Evolutionary conservation across 1,140 invertebrate genomes (phyloP).

Genomic region (Drosophila kepulauana): DNA sequence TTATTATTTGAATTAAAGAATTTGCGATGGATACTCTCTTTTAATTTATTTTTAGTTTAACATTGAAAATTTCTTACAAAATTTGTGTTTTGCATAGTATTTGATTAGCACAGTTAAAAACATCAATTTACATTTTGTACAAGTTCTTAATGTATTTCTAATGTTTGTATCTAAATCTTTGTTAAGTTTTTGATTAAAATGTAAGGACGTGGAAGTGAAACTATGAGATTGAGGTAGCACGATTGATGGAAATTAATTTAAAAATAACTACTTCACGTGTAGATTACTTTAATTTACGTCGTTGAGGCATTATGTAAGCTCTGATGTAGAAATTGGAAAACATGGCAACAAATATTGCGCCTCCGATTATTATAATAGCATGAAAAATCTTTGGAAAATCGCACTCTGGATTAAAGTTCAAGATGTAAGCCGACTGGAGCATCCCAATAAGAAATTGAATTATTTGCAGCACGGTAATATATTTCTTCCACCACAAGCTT

Average conservation of each 20-base stretch:
- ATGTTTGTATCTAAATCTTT: background rate
- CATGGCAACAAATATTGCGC: constrained; percentile 86
- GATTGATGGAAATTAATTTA: no score
- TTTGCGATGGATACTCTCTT: background rate
- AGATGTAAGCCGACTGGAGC: background rate
- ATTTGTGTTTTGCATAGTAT: background rate
- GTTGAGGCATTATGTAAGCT: constrained; percentile 67
- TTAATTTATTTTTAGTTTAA: background rate
- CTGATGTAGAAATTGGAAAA: constrained; percentile 91
- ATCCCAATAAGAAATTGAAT: constrained; percentile 6
- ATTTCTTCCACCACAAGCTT: constrained; percentile 27
- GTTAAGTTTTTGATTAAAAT: no score
- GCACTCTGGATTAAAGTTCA: constrained; percentile 16
- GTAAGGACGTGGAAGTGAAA: no score
- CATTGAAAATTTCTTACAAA: background rate
- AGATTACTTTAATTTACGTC: no score
- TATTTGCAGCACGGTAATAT: constrained; percentile 21
- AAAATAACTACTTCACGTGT: no score
- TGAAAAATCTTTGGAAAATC: background rate
- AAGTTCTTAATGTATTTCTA: no score
- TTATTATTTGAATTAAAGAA: background rate
- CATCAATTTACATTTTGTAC: background rate
- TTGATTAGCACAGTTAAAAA: background rate
- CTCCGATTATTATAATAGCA: background rate
- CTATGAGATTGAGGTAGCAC: no score